phyloP scores from a whole-genome alignment of 64 coral and sea anemone species.

The Actinia equina region DNA sequence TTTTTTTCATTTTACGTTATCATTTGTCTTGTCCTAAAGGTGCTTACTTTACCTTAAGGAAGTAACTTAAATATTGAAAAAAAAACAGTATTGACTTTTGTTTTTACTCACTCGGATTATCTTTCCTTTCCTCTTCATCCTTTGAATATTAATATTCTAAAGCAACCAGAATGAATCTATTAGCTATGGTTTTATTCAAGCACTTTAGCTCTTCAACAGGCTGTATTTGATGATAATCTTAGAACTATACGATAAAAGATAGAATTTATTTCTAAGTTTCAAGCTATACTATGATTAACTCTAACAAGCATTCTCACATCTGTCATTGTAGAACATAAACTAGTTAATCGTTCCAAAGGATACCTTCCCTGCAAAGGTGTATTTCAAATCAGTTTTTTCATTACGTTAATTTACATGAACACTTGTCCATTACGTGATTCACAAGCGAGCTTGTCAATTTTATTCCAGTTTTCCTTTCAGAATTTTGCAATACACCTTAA shows the following conservation, averaged over 20 bases:
- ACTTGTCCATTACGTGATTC: neutral
- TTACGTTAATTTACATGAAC: too few species aligned
- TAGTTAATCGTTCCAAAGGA: neutral
- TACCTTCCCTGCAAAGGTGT: neutral
- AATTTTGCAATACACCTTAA: too few species aligned
- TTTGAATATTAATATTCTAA: neutral
- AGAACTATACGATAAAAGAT: neutral
- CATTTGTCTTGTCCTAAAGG: neutral
- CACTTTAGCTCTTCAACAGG: neutral
- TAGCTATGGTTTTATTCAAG: neutral
- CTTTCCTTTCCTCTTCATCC: neutral
- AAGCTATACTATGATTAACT: too few species aligned
- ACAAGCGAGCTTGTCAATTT: too few species aligned
- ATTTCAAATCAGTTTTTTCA: neutral
- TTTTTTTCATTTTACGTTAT: neutral
- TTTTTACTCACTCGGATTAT: neutral
- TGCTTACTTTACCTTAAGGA: neutral
- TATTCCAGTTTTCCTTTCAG: too few species aligned
- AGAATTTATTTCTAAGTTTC: neutral
- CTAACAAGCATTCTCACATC: neutral
- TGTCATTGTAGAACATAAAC: neutral
- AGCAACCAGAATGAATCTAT: neutral
- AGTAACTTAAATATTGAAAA: neutral
- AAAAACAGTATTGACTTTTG: neutral
- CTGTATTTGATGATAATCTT: neutral